Conservation (phyloP, 2,113 vertebrate genomes). For the Reinhardtius hippoglossoides region DNA sequence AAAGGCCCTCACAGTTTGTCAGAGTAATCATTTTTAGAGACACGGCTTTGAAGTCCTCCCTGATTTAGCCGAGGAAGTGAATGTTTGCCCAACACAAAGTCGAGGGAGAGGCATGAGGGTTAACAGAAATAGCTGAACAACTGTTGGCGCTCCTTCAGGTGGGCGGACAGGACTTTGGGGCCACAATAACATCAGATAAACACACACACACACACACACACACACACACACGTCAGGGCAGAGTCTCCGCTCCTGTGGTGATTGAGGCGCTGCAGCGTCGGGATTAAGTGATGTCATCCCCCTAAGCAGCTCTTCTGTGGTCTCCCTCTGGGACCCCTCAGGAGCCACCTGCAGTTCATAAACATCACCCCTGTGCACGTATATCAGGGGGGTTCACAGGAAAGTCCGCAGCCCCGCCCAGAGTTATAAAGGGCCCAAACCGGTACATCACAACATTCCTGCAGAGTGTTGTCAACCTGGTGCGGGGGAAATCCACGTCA, state of each 20-base stretch:
- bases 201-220: slow-evolving; percentile 4
- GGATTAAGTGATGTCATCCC: slow-evolving; percentile 74
- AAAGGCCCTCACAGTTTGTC: slow-evolving; percentile 32
- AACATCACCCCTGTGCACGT: slow-evolving; percentile 39
- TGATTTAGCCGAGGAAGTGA: slow-evolving; percentile 51
- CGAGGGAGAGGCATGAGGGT: slow-evolving; percentile 33
- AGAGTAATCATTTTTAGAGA: no score
- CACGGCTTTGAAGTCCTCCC: slow-evolving; percentile 49
- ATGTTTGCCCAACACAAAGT: slow-evolving; percentile 60
- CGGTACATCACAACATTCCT: slow-evolving; percentile 62
- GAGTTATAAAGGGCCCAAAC: slow-evolving; percentile 14
- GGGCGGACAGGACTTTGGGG: slow-evolving; percentile 38
- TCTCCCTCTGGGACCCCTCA: slow-evolving; percentile 52
- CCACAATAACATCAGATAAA: slow-evolving; percentile 67
- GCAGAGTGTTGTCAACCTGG: slow-evolving; percentile 44
- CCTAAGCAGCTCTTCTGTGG: slow-evolving; percentile 50
- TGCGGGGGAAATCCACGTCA: slow-evolving; percentile 56
- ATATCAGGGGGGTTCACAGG: slow-evolving; percentile 28
- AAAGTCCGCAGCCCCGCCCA: slow-evolving; percentile 45
- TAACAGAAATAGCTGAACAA: slow-evolving; percentile 72
- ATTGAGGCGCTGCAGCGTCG: slow-evolving; percentile 25
- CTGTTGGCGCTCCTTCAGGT: slow-evolving; percentile 53
- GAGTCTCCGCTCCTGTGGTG: slow-evolving; percentile 19
- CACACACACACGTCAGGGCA: slow-evolving; percentile 19
- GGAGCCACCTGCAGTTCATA: slow-evolving; percentile 74